These are phyloP conservation scores for Pseudotriccus pelzelni DNA, from an alignment of 2,797 vertebrate genomes.

Conservation along the genomic window DNA sequence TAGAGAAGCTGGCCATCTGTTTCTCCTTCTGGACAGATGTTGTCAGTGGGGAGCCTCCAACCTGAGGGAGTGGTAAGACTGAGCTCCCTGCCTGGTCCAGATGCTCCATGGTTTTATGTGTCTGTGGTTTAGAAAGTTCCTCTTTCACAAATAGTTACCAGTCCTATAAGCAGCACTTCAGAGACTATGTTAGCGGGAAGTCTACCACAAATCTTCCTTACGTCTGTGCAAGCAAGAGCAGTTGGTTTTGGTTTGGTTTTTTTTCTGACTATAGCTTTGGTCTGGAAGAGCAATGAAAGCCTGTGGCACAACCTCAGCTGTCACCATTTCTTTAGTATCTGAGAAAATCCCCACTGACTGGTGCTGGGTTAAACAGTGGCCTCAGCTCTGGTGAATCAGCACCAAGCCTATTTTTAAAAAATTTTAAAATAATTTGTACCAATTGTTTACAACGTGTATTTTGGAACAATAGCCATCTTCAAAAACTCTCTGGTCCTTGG, in stretches of 20 bases:
- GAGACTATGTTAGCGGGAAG: not conserved
- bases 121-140: not conserved
- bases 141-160: not conserved
- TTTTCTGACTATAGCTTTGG: not conserved
- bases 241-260: not conserved
- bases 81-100: not conserved
- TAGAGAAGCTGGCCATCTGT: slow-evolving; percentile 28
- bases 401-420: not conserved
- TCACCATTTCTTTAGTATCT: not conserved
- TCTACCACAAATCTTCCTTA: not conserved
- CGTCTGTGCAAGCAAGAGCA: not conserved
- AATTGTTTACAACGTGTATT: not conserved
- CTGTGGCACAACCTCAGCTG: not conserved
- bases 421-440: not conserved
- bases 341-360: not conserved
- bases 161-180: not conserved
- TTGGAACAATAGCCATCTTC: not conserved
- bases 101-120: not conserved
- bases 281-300: not conserved
- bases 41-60: slow-evolving; percentile 12
- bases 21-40: slow-evolving; percentile 35
- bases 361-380: not conserved
- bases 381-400: not conserved
- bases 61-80: not conserved
- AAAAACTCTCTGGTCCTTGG: not conserved